Base-by-base conservation (phyloP, 1,140 invertebrate genomes). In the Chymomyza costata region DNA sequence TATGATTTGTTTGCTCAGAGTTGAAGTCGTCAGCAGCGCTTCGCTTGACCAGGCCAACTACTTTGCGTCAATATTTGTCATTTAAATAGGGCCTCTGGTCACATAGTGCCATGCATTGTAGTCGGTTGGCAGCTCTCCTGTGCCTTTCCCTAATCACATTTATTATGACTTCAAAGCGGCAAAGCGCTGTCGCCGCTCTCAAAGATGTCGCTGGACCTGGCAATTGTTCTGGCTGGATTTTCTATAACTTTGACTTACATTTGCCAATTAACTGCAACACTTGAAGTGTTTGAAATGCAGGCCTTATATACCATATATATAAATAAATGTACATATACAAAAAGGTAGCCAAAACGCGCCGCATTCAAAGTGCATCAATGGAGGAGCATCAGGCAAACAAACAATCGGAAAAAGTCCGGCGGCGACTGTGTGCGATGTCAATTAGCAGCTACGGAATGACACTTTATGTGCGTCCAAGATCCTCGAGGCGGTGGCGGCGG, bases 391-490 rank as follows among this genome's bases (percentile, higher is more conserved):
- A 32, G 21, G 46, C 45, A 55, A 39, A 38, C 62, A 52, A 80
- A 80, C 73, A 70, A 78, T 78, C 73, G 73, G 13, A 47, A 66
- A 71, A 43, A 46, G 44, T 55, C 66, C 31, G 15, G 8, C 66
- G 69, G 53, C 56, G 60, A 45, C 57, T 82, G 78, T 82, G 78
- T 82, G 78, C 78, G 67, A 82, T 82, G 78, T 82, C 78, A 82
- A 82, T 82, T 82, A 82, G 78, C 78, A 82, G 78, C 70, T 68
- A 71, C 70, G 78, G 78, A 82, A 82, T 76, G 78, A 82, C 78
- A 82, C 78, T 82, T 82, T 82, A 82, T 82, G 78, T 82, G 76
- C 78, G 76, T 82, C 60, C 70, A 59, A 70, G 60, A 59, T 65
- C 59, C 40, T 58, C 58, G n/a, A n/a, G n/a, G n/a, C n/a, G 18